These are phyloP conservation scores for Temnopleurus reevesii DNA, from an alignment of 53 echinoderm and acorn worm species.

Conservation along the genomic window DNA sequence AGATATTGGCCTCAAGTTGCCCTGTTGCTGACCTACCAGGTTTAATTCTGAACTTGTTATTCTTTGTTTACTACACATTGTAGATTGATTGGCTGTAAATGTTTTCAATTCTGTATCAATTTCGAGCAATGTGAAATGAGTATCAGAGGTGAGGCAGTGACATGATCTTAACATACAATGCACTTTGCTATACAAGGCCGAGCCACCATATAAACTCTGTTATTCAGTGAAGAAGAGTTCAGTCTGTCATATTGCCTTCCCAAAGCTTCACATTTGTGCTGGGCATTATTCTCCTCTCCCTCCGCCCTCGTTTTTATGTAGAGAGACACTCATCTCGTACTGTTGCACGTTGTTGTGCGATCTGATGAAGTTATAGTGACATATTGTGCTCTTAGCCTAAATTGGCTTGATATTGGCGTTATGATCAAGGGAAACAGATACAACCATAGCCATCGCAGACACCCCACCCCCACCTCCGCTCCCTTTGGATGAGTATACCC, in stretches of 20 bases:
- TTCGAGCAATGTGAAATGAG: too few species aligned
- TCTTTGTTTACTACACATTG: too few species aligned
- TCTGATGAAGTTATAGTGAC: slow-evolving; percentile 30
- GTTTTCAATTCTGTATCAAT: too few species aligned
- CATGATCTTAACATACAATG: slow-evolving; percentile 12
- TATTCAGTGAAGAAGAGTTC: not conserved
- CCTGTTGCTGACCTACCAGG: too few species aligned
- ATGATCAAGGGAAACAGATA: slow-evolving; percentile 43
- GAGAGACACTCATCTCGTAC: not conserved
- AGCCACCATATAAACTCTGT: not conserved
- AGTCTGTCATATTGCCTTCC: slow-evolving; percentile 19
- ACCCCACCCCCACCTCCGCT: not conserved
- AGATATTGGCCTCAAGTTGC: too few species aligned
- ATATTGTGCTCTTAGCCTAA: slow-evolving; percentile 47
- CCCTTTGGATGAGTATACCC: not conserved
- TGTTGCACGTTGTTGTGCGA: not conserved
- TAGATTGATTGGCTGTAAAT: too few species aligned
- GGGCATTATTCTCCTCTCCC: not conserved
- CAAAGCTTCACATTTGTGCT: slow-evolving; percentile 5
- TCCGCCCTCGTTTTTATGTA: not conserved
- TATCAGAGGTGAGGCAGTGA: not conserved
- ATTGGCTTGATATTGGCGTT: slow-evolving; percentile 43
- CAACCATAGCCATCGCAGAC: not conserved
- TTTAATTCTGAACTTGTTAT: too few species aligned
- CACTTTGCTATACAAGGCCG: slow-evolving; percentile 8